Conservation (phyloP, 92 coral and sea anemone species). For the Umimayanthus chanpuru region DNA sequence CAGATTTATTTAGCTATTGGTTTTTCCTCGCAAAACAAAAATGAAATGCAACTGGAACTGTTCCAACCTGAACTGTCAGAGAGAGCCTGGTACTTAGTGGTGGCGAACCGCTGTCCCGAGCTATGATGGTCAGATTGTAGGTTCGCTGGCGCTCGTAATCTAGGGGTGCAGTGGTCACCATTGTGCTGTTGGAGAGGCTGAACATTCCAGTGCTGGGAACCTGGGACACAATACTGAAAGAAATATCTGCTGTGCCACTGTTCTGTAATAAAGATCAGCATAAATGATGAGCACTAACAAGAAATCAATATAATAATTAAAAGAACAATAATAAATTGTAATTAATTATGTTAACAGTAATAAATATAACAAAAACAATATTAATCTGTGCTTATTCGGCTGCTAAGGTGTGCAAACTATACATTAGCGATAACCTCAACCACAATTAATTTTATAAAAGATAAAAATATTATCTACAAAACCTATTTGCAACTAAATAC, state of each 20-base stretch:
- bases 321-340: no score
- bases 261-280: constrained; percentile 37
- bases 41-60: not conserved
- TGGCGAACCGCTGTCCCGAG: constrained; percentile 83
- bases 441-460: no score
- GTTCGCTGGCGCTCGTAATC: constrained; percentile 68
- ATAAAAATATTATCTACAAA: no score
- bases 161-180: constrained; percentile 68
- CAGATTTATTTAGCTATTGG: no score
- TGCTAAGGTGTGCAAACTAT: no score
- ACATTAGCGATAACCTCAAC: no score
- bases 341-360: not conserved
- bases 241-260: constrained; percentile 52
- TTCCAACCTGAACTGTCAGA: constrained; percentile 67
- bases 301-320: not conserved
- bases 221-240: constrained; percentile 63
- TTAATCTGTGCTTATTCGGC: no score
- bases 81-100: constrained; percentile 62
- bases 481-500: no score
- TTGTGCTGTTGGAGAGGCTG: constrained; percentile 56
- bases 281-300: not conserved
- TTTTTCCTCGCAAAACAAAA: not conserved
- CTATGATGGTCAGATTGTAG: constrained; percentile 72
- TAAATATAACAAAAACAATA: no score
- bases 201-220: constrained; percentile 59